Percentiles rank a stretch among this genome's conserved stretches.
phyloP scores from a whole-genome alignment of 2,888 invertebrate genomes.

The Halocaridina rubra region DNA sequence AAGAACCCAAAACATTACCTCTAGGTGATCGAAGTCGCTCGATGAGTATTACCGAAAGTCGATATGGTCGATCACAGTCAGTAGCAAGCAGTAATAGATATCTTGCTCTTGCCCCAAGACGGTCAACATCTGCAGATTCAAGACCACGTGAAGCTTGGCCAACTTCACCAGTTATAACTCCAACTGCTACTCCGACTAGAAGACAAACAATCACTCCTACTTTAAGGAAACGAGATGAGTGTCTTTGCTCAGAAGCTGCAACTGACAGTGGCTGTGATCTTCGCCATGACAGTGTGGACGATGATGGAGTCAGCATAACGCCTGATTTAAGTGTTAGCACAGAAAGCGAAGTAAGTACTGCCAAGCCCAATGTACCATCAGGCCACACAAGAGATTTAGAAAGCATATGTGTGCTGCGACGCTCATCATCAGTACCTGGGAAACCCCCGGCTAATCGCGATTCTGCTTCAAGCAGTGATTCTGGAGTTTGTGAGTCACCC shows the following conservation, averaged over 20 bases:
- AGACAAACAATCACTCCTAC: conserved; percentile 28
- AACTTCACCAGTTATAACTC: conserved; percentile 56
- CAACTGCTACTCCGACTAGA: conserved; percentile 46
- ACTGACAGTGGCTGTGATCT: conserved; percentile 51
- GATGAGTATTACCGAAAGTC: conserved; percentile 32
- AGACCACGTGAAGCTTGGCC: conserved; percentile 55
- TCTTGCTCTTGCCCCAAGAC: conserved; percentile 32
- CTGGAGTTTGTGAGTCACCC: conserved; percentile 63
- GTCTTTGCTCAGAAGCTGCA: conserved; percentile 45
- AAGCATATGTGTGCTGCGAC: conserved; percentile 34
- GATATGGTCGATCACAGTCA: conserved; percentile 43
- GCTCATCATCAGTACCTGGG: conserved; percentile 59
- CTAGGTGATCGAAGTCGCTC: conserved; percentile 30
- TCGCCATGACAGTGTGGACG: conserved; percentile 39
- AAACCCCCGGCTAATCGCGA: conserved; percentile 61
- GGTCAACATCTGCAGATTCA: conserved; percentile 58
- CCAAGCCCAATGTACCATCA: conserved; percentile 2
- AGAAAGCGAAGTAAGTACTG: conserved; percentile 21
- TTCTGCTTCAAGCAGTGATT: conserved; percentile 64
- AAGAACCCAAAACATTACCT: background rate
- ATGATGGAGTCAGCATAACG: conserved; percentile 17
- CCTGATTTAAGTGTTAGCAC: conserved; percentile 43
- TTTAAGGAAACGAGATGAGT: conserved; percentile 22
- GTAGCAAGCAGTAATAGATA: conserved; percentile 30
- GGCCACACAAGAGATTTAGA: conserved; percentile 15